Base-by-base conservation (phyloP, 2,113 vertebrate species). In the Siphamia tubifer region DNA sequence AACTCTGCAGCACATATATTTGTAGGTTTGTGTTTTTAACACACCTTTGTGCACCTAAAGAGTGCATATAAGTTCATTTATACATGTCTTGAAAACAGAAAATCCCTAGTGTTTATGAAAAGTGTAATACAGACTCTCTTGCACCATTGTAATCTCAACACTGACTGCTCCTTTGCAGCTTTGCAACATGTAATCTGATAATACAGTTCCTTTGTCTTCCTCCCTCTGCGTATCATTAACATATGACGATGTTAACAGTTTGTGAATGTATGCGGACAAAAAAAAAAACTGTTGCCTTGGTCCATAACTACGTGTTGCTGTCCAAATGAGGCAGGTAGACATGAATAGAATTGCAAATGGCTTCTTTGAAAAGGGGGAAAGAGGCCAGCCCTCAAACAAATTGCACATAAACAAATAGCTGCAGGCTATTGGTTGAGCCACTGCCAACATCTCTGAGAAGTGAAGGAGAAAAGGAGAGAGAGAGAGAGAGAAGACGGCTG, bases 341-440 rank as follows among this genome's bases (percentile, higher is more conserved):
- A 81, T 80, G 85, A 85, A 83, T 81, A 53, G 82, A 87, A 88
- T 87, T 80, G 68, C 74, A 82, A 86, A 83, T 67, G 66, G 48
- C 25, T 49, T 54, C 52, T 72, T 77, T 81, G 67, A 80, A 86
- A 83, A 70, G 38, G 51, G 48, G 73, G 40, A 76, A 77, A 56
- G 71, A 54, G 79, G 77, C 74, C 75, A 78, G 51, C 63, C 63
- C 57, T 76, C 51, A 31, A 70, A 85, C 80, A 89, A 87, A 87
- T 56, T 72, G 55, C 77, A 86, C 48, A 73, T 81, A 77, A 87
- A 88, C 77, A 90, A 87, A 85, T 61, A 70, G 69, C 57, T 17
- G 21, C 32, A 52, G 49, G 48, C 78, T 58, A 79, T 53, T 84
- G 76, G 68, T 48, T 75, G 77, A 68, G 31, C 24, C 34, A 7